Percentiles rank a stretch among this genome's conserved stretches.
phyloP scores from a whole-genome alignment of 1,140 invertebrate genomes.

The Sminthurinus signatus region DNA sequence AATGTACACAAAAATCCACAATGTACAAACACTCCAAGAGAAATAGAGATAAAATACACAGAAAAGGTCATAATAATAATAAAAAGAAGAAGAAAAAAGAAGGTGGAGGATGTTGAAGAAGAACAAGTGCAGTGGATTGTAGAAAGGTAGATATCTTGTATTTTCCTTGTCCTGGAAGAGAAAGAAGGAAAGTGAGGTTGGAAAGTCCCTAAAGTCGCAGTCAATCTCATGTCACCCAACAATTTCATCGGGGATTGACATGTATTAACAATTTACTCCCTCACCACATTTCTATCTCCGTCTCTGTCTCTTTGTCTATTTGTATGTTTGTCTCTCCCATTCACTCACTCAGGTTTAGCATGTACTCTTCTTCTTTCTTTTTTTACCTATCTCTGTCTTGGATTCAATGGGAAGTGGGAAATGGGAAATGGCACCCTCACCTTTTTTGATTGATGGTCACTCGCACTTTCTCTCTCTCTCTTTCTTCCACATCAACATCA shows the following conservation, averaged over 20 bases:
- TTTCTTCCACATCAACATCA: too few species aligned
- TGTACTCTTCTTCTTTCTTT: too few species aligned
- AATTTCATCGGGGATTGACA: constrained; percentile 24
- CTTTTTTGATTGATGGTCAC: constrained; percentile 9
- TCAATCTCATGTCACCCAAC: constrained; percentile 33
- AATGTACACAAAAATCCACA: too few species aligned
- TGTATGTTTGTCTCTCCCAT: neutral
- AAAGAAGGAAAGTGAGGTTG: constrained; percentile 17
- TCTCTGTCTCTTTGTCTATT: neutral
- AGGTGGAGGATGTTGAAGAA: too few species aligned
- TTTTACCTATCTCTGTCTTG: neutral
- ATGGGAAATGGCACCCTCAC: constrained; percentile 22
- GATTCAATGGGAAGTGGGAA: too few species aligned
- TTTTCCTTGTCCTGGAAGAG: too few species aligned
- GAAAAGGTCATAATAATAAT: too few species aligned
- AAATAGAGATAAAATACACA: too few species aligned
- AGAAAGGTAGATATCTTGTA: too few species aligned
- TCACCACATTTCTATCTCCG: neutral
- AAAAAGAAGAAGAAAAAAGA: too few species aligned
- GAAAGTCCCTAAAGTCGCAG: constrained; percentile 26
- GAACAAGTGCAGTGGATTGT: too few species aligned
- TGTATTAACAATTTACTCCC: constrained; percentile 28
- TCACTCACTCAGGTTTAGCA: neutral
- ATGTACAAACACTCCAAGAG: too few species aligned
- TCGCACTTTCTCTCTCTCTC: neutral